phyloP scores from a whole-genome alignment of 2,888 invertebrate genomes.

The Tenthredo livida region DNA sequence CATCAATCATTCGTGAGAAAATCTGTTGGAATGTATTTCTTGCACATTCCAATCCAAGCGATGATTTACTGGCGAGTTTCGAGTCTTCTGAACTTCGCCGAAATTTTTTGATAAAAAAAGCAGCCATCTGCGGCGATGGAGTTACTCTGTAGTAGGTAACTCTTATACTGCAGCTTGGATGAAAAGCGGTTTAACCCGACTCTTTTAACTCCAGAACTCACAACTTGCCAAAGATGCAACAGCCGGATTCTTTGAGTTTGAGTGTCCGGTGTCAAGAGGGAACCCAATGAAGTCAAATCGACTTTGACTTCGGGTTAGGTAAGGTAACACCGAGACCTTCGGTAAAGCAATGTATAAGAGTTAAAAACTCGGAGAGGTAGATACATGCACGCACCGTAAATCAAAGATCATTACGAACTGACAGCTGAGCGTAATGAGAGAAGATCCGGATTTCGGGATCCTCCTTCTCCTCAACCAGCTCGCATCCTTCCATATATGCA shows the following conservation, averaged over 20 bases:
- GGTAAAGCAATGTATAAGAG: conserved; percentile 4
- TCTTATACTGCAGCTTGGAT: background rate
- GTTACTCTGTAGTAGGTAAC: background rate
- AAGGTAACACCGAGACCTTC: conserved; percentile 30
- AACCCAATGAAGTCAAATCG: conserved; percentile 29
- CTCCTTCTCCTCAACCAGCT: conserved; percentile 5
- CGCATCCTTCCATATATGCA: background rate
- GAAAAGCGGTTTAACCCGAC: conserved; percentile 25
- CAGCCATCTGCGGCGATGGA: conserved; percentile 40
- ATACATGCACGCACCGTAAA: conserved; percentile 27
- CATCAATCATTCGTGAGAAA: background rate
- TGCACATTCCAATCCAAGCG: conserved; percentile 26
- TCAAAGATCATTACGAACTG: conserved; percentile 51
- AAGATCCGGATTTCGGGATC: conserved; percentile 41
- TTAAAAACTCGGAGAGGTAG: background rate
- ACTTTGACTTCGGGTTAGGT: conserved; percentile 37
- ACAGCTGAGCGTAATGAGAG: conserved; percentile 44
- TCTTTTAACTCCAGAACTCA: background rate
- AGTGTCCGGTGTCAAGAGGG: conserved; percentile 50
- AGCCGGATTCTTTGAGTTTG: conserved; percentile 6
- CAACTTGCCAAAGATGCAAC: conserved; percentile 18
- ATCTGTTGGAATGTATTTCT: background rate
- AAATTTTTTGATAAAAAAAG: conserved; percentile 34
- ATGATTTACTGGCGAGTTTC: conserved; percentile 32
- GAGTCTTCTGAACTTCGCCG: conserved; percentile 38